Evolutionary conservation across 2,888 invertebrate genomes (phyloP).

Genomic region (Trachelus tabidus): DNA sequence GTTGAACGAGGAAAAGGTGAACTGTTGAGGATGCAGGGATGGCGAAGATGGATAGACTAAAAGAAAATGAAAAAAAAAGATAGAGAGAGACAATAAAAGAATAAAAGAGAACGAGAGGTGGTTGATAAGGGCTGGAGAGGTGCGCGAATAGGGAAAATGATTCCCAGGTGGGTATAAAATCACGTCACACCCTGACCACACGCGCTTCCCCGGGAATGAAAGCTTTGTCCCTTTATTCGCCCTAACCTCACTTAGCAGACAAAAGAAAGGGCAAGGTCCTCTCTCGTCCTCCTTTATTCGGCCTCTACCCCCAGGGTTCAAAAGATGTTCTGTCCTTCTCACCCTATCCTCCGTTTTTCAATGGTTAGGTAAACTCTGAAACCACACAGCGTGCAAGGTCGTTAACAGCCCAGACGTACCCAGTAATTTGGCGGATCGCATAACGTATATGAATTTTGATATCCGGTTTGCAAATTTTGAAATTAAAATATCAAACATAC

Average conservation of each 20-base stretch:
- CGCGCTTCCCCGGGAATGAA: conserved; percentile 2
- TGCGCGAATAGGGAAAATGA: neutral
- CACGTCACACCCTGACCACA: conserved; percentile 5
- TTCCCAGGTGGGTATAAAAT: neutral
- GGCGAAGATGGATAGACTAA: neutral
- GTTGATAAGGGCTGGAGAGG: neutral
- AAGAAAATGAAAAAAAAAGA: neutral
- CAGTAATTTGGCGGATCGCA: neutral
- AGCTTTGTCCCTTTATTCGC: conserved; percentile 19
- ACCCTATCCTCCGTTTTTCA: neutral
- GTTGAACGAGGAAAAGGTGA: neutral
- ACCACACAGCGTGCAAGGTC: neutral
- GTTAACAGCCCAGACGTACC: neutral
- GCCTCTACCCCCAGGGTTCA: neutral
- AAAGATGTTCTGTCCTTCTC: neutral
- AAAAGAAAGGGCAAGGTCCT: conserved; percentile 11
- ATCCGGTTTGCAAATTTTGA: neutral
- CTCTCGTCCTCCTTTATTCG: neutral
- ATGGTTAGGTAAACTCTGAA: neutral
- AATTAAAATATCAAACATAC: neutral
- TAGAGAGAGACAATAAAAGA: neutral
- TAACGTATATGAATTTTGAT: neutral
- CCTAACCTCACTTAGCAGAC: conserved; percentile 17
- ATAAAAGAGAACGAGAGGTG: neutral
- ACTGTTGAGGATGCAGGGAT: neutral